Evolutionary conservation across 1,140 invertebrate species (phyloP).

Genomic region (Laodelphax striatellus): DNA sequence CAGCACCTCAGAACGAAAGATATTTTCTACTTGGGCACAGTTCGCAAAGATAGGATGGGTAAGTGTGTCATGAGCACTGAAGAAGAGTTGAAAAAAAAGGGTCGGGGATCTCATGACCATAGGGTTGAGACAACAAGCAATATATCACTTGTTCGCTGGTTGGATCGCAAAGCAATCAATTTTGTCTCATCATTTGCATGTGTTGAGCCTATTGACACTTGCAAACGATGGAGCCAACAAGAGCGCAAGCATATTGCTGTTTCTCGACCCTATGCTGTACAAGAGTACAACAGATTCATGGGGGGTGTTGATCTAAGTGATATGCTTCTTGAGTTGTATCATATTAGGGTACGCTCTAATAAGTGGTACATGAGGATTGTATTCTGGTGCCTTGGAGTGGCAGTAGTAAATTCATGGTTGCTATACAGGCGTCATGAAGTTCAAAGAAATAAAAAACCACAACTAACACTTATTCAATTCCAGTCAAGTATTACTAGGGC

Average conservation of each 20-base stretch:
- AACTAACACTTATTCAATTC: neutral
- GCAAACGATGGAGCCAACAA: neutral
- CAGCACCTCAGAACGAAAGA: neutral
- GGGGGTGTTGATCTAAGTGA: neutral
- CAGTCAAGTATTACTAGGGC: neutral
- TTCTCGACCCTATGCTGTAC: conserved; percentile 2
- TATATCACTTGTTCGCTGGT: neutral
- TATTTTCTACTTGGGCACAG: neutral
- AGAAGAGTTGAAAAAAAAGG: neutral
- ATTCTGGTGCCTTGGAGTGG: neutral
- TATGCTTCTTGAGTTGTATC: neutral
- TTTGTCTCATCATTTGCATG: neutral
- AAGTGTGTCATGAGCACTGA: neutral
- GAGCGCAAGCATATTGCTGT: neutral
- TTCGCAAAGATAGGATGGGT: neutral
- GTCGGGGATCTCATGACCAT: neutral
- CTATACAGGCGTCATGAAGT: neutral
- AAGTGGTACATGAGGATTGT: neutral
- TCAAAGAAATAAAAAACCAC: neutral
- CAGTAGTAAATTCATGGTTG: neutral
- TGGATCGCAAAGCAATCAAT: neutral
- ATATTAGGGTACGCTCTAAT: neutral
- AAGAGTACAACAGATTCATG: conserved; percentile 2
- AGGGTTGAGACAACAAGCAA: neutral
- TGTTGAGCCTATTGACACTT: neutral